Base-by-base conservation (phyloP, 2,888 invertebrate species). In the Mesopsocus fuscifrons region DNA sequence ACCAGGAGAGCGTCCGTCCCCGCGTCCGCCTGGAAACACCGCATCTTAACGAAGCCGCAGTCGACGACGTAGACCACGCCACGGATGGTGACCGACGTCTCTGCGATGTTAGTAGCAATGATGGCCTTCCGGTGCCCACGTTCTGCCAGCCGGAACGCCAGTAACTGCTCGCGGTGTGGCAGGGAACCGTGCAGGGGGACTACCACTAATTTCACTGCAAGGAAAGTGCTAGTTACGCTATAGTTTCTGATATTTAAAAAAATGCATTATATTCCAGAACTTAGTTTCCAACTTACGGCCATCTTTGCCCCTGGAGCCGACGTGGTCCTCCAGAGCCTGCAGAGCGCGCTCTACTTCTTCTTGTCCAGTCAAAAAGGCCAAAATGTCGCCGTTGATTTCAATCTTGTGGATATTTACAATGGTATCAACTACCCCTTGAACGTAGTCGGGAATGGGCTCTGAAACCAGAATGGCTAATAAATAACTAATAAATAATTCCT, bases 51-150 rank as follows among this genome's bases (percentile, higher is more conserved):
- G 64, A 91, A 98, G 1, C 97, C 97, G 58, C 88, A 76, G 60
- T 98, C 98, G 43, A 97, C 75, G 42, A 95, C 92, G 60, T 89
- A 91, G 22, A 78, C 78, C 48, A 98, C 77, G 18, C 92, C 92
- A 3, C 83, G 78, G 54, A 97, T 91, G 0, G 97, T 97, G 15
- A 97, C 75, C 1, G 94, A 92, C 0, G 97, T 88, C 62, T 98
- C 97, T 0, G 97, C 95, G 42, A 98, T 84, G 57, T 97, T 97
- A 1, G 95, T 97, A 0, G 95, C 84, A 3, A 97, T 66, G 0
- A 98, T 75, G 17, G 95, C 76, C 63, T 95, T 97, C 21, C 97
- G 66, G 0, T 75, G 72, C 23, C 77, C 77, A 47, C 71, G 70
- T 2, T 81, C 75, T 0, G 76, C 68, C 8, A 65, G 64, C 52